Evolutionary conservation across 2,888 invertebrate species (phyloP), one percentile per base, ranked within the genome.

Genomic region (Mallateleia sp.): DNA sequence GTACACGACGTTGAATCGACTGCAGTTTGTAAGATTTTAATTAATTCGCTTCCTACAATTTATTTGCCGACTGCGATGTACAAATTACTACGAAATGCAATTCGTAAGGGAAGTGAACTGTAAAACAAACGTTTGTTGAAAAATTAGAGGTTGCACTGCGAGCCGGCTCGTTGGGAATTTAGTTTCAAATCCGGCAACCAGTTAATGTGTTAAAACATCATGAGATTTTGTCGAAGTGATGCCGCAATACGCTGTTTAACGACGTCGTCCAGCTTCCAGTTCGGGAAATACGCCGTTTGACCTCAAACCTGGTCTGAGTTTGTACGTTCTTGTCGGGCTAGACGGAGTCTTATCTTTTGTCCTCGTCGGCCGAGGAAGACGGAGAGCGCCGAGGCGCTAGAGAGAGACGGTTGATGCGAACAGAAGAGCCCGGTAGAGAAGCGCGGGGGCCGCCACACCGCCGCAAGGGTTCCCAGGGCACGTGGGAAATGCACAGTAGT

Each of bases 401-500:
- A 90, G 89, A 85, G 81, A 88, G 90, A 90, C 74, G 82, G 89
- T 62, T 58, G 88, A 89, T 54, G 66, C 72, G 77, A 79, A 82
- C 85, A 64, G 86, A 84, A 85, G 85, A 88, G 82, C 83, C 74
- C 71, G 82, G 83, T 69, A 88, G 88, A 86, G 91, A 85, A 85
- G 92, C 92, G 93, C 95, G 95, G 95, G 95, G 94, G 94, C 95
- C 94, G 94, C 94, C 93, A 94, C 93, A 95, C 92, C 93, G 95
- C 94, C 95, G 95, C 95, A 94, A 95, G 95, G 95, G 95, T 95
- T 95, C 95, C 95, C 95, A 95, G 95, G 95, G 95, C 95, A 96
- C 96, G 96, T 96, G 96, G 96, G 96, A 96, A 96, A 96, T 96
- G 96, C 96, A 96, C 96, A 95, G 96, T 96, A 96, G 96, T 96